Evolutionary conservation across 2,888 invertebrate genomes (phyloP).

Genomic region (Lasius platythorax): DNA sequence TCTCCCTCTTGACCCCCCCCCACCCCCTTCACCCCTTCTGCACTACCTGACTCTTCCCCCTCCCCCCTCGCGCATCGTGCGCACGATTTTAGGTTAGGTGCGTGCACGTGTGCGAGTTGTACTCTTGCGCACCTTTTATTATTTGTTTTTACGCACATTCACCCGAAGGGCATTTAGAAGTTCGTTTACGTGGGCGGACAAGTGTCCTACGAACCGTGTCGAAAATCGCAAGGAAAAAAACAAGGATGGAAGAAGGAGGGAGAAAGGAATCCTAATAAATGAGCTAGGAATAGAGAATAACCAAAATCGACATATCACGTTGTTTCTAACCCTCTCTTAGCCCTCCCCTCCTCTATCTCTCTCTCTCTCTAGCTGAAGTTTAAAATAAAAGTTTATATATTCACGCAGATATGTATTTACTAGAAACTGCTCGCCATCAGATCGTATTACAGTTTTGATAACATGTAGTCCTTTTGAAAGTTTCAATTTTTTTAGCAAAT

Average conservation of each 20-base stretch:
- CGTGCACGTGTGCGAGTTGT: constrained; percentile 74
- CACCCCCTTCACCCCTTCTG: not conserved
- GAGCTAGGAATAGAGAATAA: not conserved
- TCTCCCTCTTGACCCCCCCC: not conserved
- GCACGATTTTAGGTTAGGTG: constrained; percentile 75
- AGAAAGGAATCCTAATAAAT: constrained; percentile 9
- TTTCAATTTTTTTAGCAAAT: not conserved
- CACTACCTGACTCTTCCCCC: not conserved
- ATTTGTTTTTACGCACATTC: constrained; percentile 65
- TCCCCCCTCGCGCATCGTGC: not conserved
- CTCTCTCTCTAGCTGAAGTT: no score
- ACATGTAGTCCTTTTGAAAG: not conserved
- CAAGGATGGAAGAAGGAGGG: not conserved
- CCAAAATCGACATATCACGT: not conserved
- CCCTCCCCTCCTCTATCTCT: no score
- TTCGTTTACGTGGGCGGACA: constrained; percentile 55
- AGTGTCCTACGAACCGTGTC: constrained; percentile 61
- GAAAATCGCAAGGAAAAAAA: not conserved
- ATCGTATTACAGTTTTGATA: no score
- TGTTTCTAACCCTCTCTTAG: no score
- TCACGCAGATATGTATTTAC: not conserved
- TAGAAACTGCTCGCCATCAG: no score
- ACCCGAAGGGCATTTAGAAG: constrained; percentile 9
- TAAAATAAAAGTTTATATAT: not conserved
- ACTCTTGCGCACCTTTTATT: constrained; percentile 62